Percentiles rank a stretch among this genome's conserved stretches.
These are phyloP conservation scores for Sturnira hondurensis DNA, from an alignment of 2,113 vertebrate species.

Conservation along the genomic window DNA sequence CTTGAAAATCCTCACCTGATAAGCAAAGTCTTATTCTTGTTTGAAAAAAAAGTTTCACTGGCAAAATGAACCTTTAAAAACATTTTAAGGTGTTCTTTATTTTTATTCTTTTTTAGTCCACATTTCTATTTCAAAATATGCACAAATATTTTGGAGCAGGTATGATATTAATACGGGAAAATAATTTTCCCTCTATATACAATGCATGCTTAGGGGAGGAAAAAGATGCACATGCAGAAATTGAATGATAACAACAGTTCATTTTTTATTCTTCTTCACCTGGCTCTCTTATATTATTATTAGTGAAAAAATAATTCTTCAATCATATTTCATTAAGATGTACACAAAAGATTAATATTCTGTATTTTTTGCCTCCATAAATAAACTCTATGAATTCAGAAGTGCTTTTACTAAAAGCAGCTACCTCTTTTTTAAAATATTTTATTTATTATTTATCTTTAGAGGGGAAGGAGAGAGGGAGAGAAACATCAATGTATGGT, in stretches of 20 bases:
- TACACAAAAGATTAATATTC: background rate
- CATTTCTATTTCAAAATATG: background rate
- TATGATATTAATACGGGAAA: background rate
- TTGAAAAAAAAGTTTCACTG: background rate
- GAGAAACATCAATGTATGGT: too few species aligned
- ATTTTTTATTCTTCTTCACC: background rate
- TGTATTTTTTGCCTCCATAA: background rate
- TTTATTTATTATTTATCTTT: too few species aligned
- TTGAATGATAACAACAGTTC: background rate
- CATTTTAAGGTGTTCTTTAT: background rate
- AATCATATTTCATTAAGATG: background rate
- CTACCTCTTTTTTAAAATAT: background rate
- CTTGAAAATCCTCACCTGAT: background rate
- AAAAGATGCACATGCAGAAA: background rate
- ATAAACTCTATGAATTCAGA: background rate
- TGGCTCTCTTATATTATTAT: background rate
- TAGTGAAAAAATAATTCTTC: conserved; percentile 4
- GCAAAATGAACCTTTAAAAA: background rate
- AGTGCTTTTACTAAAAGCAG: background rate
- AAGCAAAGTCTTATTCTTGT: background rate
- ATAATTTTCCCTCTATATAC: background rate
- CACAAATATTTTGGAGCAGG: background rate
- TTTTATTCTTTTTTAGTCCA: background rate
- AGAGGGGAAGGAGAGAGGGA: too few species aligned
- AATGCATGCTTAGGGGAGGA: background rate